Evolutionary conservation across 2,797 vertebrate genomes (phyloP).

Genomic region (Phalloptychus januarius): DNA sequence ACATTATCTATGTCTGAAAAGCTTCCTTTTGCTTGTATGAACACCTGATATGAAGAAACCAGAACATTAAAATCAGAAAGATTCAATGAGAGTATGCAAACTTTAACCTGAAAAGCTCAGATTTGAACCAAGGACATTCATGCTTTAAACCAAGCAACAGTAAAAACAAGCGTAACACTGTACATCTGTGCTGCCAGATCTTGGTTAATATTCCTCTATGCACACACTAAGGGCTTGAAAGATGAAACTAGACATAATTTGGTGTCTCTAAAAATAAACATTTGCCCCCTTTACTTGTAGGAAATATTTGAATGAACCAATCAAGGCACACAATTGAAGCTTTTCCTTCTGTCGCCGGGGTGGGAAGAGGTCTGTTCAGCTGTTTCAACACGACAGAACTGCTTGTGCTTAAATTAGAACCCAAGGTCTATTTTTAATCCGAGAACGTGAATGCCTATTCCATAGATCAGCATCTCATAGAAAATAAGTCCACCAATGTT

Average conservation of each 20-base stretch:
- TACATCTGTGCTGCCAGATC: background rate
- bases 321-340: background rate
- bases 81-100: background rate
- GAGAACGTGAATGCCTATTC: background rate
- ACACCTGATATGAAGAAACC: background rate
- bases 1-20: background rate
- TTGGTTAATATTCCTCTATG: background rate
- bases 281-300: background rate
- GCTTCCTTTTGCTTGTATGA: background rate
- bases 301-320: conserved; percentile 15
- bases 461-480: background rate
- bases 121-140: background rate
- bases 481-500: background rate
- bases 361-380: conserved; percentile 4
- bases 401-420: conserved; percentile 9
- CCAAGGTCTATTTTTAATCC: conserved; percentile 5
- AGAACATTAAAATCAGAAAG: background rate
- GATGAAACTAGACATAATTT: background rate
- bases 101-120: background rate
- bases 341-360: background rate
- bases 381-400: conserved; percentile 1
- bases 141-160: background rate
- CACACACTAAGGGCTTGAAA: background rate
- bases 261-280: background rate
- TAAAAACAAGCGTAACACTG: background rate